A percentile compares a stretch with the other conserved stretches of the same genome.
phyloP scores from a whole-genome alignment of 2,888 invertebrate species.

The Platycheirus albimanus region DNA sequence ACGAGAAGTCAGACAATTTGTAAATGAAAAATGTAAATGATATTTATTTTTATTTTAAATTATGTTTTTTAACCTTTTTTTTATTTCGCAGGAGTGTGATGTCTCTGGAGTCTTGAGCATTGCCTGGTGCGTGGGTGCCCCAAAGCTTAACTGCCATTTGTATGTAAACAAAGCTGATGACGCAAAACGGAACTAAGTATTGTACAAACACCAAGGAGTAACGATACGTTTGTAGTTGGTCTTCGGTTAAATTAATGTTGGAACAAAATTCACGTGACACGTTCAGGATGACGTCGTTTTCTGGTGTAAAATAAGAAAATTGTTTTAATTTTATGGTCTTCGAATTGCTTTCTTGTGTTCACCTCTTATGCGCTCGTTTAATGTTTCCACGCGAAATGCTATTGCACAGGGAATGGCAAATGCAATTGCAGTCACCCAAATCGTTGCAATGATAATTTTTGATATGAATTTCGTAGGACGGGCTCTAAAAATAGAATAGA shows the following conservation, averaged over 20 bases:
- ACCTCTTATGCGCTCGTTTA: constrained; percentile 80
- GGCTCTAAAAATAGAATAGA: constrained; percentile 84
- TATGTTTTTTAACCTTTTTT: constrained; percentile 87
- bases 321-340: neutral
- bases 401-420: constrained; percentile 87
- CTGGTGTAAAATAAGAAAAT: constrained; percentile 71
- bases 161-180: constrained; percentile 92
- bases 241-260: constrained; percentile 83
- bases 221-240: constrained; percentile 83
- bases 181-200: constrained; percentile 91
- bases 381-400: constrained; percentile 81
- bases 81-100: constrained; percentile 92
- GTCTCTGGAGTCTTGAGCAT: constrained; percentile 90
- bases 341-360: constrained; percentile 53
- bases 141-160: constrained; percentile 91
- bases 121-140: constrained; percentile 91
- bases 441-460: constrained; percentile 88
- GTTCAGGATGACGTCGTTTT: constrained; percentile 79
- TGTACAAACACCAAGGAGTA: constrained; percentile 84
- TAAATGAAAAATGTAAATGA: neutral
- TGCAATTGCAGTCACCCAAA: constrained; percentile 88
- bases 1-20: neutral
- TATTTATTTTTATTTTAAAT: no score
- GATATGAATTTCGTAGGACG: constrained; percentile 89
- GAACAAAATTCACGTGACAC: constrained; percentile 83